A percentile compares a stretch with the other conserved stretches of the same genome.
Conservation (phyloP, 2,888 invertebrate genomes). For the Acrocyrtus sp. region DNA sequence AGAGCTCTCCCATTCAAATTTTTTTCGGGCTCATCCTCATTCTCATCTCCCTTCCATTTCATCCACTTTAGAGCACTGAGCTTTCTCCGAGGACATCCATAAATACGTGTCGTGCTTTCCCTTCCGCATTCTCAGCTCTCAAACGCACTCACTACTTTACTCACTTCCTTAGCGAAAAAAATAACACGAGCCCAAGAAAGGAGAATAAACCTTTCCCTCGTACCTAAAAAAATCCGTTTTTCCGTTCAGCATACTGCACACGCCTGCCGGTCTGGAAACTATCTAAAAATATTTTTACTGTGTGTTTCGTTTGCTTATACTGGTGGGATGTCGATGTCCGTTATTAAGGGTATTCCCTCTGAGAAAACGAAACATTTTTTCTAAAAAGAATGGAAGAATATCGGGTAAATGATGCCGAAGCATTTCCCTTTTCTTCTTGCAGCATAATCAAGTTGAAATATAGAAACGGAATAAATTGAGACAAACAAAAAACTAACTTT, state of each 20-base stretch:
- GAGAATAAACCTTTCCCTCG: background rate
- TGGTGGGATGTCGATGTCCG: constrained; percentile 20
- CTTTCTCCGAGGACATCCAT: no score
- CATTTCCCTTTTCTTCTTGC: no score
- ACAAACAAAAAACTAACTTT: background rate
- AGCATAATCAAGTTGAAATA: constrained; percentile 7
- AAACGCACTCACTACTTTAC: no score
- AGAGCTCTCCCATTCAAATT: no score
- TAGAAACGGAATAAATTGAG: constrained; percentile 19
- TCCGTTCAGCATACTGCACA: background rate
- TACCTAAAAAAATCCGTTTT: constrained; percentile 23
- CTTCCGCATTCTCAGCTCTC: constrained; percentile 1
- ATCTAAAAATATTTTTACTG: background rate
- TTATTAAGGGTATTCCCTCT: constrained; percentile 29
- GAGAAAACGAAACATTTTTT: no score
- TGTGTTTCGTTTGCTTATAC: background rate
- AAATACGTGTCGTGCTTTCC: constrained; percentile 11
- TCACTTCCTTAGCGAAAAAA: no score
- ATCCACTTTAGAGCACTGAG: background rate
- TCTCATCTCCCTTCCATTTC: background rate
- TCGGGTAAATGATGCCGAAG: background rate
- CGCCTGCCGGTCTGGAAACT: background rate
- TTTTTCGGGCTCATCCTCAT: no score
- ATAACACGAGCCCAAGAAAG: background rate
- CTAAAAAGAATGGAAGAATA: no score